These are phyloP conservation scores for Origma solitaria DNA, from an alignment of 2,113 vertebrate species.

Conservation along the genomic window DNA sequence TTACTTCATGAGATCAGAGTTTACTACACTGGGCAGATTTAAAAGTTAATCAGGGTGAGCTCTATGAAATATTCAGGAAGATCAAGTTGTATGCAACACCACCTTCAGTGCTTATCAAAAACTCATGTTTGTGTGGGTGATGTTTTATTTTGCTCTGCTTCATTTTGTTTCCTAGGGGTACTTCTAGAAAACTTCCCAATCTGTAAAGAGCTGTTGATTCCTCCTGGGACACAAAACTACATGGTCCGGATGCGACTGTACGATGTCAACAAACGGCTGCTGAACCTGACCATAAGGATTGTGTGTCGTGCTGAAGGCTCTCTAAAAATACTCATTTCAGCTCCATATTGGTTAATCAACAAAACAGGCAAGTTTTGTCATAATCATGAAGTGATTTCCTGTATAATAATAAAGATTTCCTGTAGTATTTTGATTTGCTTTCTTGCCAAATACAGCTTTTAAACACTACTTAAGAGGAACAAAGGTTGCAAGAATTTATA, in stretches of 20 bases:
- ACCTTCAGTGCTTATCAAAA: not conserved
- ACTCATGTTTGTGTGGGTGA: not conserved
- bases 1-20: not conserved
- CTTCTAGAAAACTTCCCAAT: constrained; percentile 87
- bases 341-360: constrained; percentile 95
- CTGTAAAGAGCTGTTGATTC: constrained; percentile 95
- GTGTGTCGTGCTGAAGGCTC: constrained; percentile 89
- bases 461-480: not conserved
- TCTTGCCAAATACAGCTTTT: not conserved
- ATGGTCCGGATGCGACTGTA: constrained; percentile 93
- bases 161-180: constrained; percentile 71
- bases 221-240: constrained; percentile 94
- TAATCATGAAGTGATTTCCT: not conserved
- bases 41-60: not conserved
- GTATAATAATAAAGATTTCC: not conserved
- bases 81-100: not conserved
- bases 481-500: not conserved
- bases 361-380: constrained; percentile 82
- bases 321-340: constrained; percentile 89
- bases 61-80: not conserved
- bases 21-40: not conserved
- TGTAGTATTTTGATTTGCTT: not conserved
- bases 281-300: constrained; percentile 92
- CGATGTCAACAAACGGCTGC: constrained; percentile 82
- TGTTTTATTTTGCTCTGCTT: not conserved